Conservation (phyloP, 92 coral and sea anemone species). For the Bergia sp. region DNA sequence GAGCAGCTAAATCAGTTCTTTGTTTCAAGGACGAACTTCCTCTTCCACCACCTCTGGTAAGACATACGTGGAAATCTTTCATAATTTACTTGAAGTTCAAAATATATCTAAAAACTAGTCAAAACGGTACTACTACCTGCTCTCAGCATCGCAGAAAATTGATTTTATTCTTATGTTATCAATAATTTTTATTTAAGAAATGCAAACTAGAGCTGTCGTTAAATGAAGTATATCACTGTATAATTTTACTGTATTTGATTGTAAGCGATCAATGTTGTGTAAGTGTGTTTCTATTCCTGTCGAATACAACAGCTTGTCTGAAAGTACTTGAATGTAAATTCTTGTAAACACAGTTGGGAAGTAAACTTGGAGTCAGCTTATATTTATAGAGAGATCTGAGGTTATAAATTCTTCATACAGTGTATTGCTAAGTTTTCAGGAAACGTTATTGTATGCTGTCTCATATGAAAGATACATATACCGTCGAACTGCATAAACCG, state of each 20-base stretch:
- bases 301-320: not conserved
- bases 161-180: not conserved
- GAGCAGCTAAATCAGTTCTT: constrained; percentile 46
- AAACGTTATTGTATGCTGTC: too few species aligned
- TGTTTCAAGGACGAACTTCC: constrained; percentile 53
- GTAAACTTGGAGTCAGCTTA: too few species aligned
- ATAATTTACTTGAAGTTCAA: not conserved
- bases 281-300: not conserved
- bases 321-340: too few species aligned
- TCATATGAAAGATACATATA: too few species aligned
- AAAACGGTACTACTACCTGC: not conserved
- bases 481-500: too few species aligned
- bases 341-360: too few species aligned
- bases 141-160: not conserved
- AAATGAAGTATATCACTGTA: not conserved
- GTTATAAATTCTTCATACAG: too few species aligned
- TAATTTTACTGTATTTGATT: not conserved
- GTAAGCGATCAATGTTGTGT: not conserved
- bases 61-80: not conserved
- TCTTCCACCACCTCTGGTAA: constrained; percentile 83
- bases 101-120: not conserved
- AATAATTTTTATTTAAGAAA: too few species aligned
- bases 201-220: not conserved
- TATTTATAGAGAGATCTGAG: too few species aligned
- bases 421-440: too few species aligned